These are phyloP conservation scores for Sminthopsis crassicaudata DNA, from an alignment of 2,113 vertebrate species.

Conservation along the genomic window DNA sequence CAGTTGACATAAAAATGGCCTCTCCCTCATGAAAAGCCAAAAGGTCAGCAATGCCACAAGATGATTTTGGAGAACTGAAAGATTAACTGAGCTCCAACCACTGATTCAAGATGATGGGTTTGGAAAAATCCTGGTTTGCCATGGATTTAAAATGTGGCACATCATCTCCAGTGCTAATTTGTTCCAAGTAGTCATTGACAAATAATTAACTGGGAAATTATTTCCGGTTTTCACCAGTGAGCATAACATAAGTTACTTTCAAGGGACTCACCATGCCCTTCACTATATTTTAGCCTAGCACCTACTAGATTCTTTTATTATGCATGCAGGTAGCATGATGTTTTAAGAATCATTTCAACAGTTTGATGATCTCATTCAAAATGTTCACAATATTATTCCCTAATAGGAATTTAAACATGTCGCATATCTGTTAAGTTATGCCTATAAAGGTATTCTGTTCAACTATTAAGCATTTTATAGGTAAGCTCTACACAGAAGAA, in stretches of 20 bases:
- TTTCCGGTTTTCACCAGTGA: conserved; percentile 88
- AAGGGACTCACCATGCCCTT: conserved; percentile 83
- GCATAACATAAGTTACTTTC: conserved; percentile 83
- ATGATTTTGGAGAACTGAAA: conserved; percentile 77
- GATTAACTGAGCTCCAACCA: conserved; percentile 74
- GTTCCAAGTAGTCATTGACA: conserved; percentile 78
- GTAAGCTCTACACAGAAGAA: conserved; percentile 69
- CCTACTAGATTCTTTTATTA: conserved; percentile 85
- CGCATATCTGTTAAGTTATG: conserved; percentile 81
- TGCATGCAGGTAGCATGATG: conserved; percentile 88
- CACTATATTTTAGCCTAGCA: conserved; percentile 87
- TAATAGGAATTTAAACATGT: conserved; percentile 83
- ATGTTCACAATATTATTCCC: conserved; percentile 80
- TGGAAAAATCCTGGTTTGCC: conserved; percentile 78
- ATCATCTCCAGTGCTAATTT: conserved; percentile 76
- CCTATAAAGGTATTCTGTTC: conserved; percentile 79
- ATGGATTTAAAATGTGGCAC: conserved; percentile 78
- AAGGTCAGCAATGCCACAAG: conserved; percentile 79
- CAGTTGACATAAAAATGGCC: conserved; percentile 78
- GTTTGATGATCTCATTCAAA: conserved; percentile 81
- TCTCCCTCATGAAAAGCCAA: conserved; percentile 75
- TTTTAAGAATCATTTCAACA: conserved; percentile 82
- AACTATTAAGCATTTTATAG: conserved; percentile 81
- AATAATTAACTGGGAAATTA: conserved; percentile 82
- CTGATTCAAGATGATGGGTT: conserved; percentile 68